These are phyloP conservation scores for Sesamia inferens DNA, from an alignment of 2,888 invertebrate species.

Conservation along the genomic window DNA sequence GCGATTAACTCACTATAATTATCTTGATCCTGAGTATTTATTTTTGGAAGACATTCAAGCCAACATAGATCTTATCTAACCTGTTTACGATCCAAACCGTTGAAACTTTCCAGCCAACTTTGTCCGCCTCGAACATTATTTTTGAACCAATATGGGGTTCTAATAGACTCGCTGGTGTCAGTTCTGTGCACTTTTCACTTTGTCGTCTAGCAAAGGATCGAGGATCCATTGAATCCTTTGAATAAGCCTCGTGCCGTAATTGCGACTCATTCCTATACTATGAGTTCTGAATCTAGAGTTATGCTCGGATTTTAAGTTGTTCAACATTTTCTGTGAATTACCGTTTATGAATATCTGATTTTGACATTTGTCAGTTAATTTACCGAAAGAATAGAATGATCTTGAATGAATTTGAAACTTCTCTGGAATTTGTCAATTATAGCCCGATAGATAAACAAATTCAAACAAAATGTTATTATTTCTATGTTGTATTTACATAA, in stretches of 20 bases:
- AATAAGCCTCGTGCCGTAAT: slow-evolving; percentile 71
- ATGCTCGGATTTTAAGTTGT: slow-evolving; percentile 14
- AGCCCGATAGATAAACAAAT: background rate
- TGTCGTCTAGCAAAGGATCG: slow-evolving; percentile 52
- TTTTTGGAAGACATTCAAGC: background rate
- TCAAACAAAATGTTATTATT: background rate
- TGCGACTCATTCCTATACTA: slow-evolving; percentile 60
- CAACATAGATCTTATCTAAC: background rate
- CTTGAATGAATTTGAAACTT: background rate
- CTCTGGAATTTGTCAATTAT: background rate
- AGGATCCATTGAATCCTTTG: slow-evolving; percentile 61
- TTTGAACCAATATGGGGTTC: slow-evolving; percentile 34
- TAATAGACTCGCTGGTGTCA: slow-evolving; percentile 61
- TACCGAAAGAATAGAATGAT: background rate
- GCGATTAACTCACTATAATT: background rate
- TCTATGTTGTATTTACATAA: background rate
- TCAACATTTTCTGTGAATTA: slow-evolving; percentile 6
- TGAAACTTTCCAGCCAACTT: slow-evolving; percentile 25
- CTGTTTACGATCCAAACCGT: background rate
- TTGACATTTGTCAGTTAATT: background rate
- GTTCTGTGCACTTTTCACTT: slow-evolving; percentile 58
- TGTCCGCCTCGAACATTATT: slow-evolving; percentile 23
- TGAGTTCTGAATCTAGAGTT: slow-evolving; percentile 27
- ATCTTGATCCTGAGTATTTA: background rate
- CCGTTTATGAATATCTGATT: slow-evolving; percentile 7